phyloP scores from a whole-genome alignment of 2,888 invertebrate genomes.

The Platerodrilus igneus region DNA sequence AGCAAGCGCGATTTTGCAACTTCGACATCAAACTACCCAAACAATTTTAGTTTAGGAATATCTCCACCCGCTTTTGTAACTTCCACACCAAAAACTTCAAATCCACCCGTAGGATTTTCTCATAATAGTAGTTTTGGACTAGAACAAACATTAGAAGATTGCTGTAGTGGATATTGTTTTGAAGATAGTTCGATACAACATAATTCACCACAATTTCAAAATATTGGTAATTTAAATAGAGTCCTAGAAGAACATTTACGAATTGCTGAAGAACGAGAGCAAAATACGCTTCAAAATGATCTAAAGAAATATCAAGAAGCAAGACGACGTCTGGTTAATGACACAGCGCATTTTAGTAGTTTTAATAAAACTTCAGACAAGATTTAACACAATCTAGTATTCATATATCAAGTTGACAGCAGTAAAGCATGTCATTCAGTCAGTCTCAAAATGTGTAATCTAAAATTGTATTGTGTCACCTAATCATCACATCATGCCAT shows the following conservation, averaged over 20 bases:
- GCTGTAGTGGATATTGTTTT: too few relatives aligned
- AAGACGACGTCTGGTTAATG: constrained; percentile 15
- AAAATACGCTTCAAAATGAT: constrained; percentile 9
- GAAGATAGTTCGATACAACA: too few relatives aligned
- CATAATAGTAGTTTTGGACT: too few relatives aligned
- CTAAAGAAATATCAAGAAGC: constrained; percentile 17
- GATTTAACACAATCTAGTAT: constrained; percentile 4
- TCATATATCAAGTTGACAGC: constrained; percentile 12
- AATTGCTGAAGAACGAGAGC: constrained; percentile 12
- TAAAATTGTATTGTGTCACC: constrained; percentile 6
- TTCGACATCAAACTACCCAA: not conserved
- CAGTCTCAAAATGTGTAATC: constrained; percentile 16
- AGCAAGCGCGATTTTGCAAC: not conserved
- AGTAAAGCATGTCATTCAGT: not conserved
- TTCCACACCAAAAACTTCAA: too few relatives aligned
- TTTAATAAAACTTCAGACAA: not conserved
- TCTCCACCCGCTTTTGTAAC: constrained; percentile 2
- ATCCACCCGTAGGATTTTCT: not conserved
- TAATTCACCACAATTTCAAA: too few relatives aligned
- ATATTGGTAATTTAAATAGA: too few relatives aligned
- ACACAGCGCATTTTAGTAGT: constrained; percentile 9
- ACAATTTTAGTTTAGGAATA: constrained; percentile 6
- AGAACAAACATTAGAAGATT: too few relatives aligned
- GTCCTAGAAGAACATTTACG: constrained; percentile 7
- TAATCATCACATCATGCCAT: too few relatives aligned